Conservation (phyloP, 2,113 vertebrate genomes). For the Macrotus californicus region DNA sequence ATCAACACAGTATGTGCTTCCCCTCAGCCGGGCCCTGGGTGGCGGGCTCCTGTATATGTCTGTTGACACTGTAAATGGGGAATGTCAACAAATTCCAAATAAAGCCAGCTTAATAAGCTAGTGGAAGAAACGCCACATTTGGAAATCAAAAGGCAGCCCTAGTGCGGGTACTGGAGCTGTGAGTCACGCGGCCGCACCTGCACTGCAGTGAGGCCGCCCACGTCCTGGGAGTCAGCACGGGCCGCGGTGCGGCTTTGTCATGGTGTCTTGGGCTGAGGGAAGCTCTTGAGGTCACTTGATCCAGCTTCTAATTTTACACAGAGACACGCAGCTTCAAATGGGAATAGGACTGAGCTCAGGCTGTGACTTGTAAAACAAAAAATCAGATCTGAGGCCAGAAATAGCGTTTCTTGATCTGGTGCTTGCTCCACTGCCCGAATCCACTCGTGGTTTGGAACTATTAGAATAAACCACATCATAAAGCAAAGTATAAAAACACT, state of each 20-base stretch:
- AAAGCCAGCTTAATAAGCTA: background rate
- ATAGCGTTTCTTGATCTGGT: fast-evolving
- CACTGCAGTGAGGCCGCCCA: fast-evolving
- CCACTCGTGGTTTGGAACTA: background rate
- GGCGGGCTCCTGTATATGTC: slow-evolving; percentile 44
- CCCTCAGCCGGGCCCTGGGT: slow-evolving; percentile 11
- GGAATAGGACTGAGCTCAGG: too few relatives aligned
- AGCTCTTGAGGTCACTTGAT: background rate
- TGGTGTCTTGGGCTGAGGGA: fast-evolving
- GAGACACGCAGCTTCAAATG: background rate
- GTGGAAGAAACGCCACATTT: background rate
- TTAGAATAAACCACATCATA: background rate
- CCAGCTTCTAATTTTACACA: background rate
- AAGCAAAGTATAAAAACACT: background rate
- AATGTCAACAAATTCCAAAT: slow-evolving; percentile 66
- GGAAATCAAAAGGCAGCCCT: background rate
- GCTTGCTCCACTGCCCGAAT: background rate
- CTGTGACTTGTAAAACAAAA: too few relatives aligned
- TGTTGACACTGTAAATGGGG: slow-evolving; percentile 49
- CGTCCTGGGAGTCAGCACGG: background rate
- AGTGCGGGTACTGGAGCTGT: fast-evolving
- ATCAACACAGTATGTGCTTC: slow-evolving; percentile 66
- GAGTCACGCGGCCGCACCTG: fast-evolving
- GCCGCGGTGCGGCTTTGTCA: fast-evolving
- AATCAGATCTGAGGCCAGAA: background rate